Conservation (phyloP, 2,888 invertebrate species). For the Diogma glabrata region DNA sequence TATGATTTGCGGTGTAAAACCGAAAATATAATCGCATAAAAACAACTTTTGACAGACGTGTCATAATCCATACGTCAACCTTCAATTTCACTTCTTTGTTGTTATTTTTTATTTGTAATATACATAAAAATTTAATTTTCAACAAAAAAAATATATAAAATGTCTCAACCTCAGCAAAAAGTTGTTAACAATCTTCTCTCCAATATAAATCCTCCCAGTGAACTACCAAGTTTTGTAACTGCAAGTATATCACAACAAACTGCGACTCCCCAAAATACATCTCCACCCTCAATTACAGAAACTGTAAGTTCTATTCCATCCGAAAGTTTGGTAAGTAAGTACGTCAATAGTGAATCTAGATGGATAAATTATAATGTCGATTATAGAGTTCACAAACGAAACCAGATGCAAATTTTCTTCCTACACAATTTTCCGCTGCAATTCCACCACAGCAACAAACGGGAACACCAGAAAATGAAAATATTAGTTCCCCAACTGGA, state of each 20-base stretch:
- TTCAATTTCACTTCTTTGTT: too few relatives aligned
- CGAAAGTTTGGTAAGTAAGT: too few relatives aligned
- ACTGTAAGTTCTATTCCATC: too few relatives aligned
- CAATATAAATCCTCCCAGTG: conserved; percentile 10
- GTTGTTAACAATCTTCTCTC: conserved; percentile 4
- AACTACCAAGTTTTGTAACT: conserved; percentile 12
- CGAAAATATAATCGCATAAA: too few relatives aligned
- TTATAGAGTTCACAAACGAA: not conserved
- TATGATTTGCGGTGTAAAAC: too few relatives aligned
- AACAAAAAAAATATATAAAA: too few relatives aligned
- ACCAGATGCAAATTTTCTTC: not conserved
- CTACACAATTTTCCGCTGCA: conserved; percentile 7
- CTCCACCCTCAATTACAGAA: too few relatives aligned
- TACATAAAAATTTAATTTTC: too few relatives aligned
- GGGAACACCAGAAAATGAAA: not conserved
- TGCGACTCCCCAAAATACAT: not conserved
- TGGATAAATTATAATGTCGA: too few relatives aligned
- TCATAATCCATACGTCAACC: too few relatives aligned
- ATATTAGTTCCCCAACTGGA: not conserved
- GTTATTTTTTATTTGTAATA: too few relatives aligned
- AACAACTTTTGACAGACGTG: too few relatives aligned
- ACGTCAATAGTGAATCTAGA: not conserved
- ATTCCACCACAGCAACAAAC: conserved; percentile 4
- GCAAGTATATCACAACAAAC: not conserved
- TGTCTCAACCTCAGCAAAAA: not conserved